phyloP scores from a whole-genome alignment of 2,113 vertebrate species.

The Galbula dea region DNA sequence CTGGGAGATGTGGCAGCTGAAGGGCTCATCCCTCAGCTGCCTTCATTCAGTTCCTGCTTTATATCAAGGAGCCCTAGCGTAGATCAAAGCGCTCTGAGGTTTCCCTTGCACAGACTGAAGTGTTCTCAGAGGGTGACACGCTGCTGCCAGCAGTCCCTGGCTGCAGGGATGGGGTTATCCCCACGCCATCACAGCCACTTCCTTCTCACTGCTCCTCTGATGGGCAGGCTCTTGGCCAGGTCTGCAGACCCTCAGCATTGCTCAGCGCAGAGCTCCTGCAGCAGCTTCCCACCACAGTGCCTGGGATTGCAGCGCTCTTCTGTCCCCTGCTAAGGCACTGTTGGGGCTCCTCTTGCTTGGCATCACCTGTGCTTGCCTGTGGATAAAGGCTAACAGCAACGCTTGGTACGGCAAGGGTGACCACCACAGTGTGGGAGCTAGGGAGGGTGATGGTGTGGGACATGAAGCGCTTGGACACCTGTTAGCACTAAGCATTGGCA shows the following conservation, averaged over 20 bases:
- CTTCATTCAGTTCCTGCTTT: not conserved
- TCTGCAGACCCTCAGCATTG: accelerated
- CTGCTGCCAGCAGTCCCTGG: not conserved
- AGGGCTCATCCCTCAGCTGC: not conserved
- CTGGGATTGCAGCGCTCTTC: accelerated
- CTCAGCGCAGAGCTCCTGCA: not conserved
- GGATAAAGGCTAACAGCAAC: accelerated
- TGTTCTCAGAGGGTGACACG: not conserved
- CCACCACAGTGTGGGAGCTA: not conserved
- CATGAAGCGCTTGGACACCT: accelerated
- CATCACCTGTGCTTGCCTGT: accelerated
- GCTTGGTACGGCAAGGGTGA: accelerated
- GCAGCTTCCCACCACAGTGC: accelerated
- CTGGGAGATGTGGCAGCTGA: accelerated
- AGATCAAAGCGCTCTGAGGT: not conserved
- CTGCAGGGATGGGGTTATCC: accelerated
- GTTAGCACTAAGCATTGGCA: accelerated
- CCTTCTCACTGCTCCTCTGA: accelerated
- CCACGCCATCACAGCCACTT: not conserved
- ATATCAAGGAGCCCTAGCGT: not conserved
- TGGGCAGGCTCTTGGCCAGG: accelerated
- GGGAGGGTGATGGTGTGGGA: not conserved
- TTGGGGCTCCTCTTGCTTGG: accelerated
- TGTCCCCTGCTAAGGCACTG: not conserved
- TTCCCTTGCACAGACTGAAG: not conserved